phyloP scores from a whole-genome alignment of 2,888 invertebrate species.

The Aporophyla nigra region DNA sequence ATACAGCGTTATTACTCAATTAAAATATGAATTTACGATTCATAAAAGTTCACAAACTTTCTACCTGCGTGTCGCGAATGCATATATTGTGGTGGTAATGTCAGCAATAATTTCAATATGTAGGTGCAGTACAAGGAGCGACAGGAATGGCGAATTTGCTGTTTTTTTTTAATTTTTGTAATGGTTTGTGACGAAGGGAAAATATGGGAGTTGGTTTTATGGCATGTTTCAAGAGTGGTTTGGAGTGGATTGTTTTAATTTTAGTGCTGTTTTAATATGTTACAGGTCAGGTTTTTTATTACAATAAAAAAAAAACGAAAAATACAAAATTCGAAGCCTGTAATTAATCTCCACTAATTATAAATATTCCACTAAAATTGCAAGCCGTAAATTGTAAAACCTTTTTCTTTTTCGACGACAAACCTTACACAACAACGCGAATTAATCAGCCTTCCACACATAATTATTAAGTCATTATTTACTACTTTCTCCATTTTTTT shows the following conservation, averaged over 20 bases:
- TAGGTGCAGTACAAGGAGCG: slow-evolving; percentile 64
- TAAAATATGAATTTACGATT: slow-evolving; percentile 70
- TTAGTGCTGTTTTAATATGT: neutral
- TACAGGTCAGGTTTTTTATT: neutral
- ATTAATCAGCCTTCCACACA: slow-evolving; percentile 36
- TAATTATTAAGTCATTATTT: slow-evolving; percentile 39
- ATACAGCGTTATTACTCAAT: slow-evolving; percentile 69
- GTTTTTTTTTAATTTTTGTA: slow-evolving; percentile 61
- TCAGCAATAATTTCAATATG: slow-evolving; percentile 70
- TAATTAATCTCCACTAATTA: neutral
- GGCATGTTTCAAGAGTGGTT: slow-evolving; percentile 1
- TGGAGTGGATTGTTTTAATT: neutral
- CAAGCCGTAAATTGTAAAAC: neutral
- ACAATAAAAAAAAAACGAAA: neutral
- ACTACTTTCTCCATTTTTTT: slow-evolving; percentile 34
- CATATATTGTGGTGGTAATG: slow-evolving; percentile 68
- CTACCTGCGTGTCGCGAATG: slow-evolving; percentile 69
- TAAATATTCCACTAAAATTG: slow-evolving; percentile 10
- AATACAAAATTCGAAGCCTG: neutral
- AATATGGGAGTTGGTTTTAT: slow-evolving; percentile 28
- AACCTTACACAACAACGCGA: slow-evolving; percentile 6
- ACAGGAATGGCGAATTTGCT: slow-evolving; percentile 59
- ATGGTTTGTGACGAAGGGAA: slow-evolving; percentile 44
- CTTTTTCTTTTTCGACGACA: neutral
- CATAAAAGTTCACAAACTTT: slow-evolving; percentile 70